Percentiles rank a stretch among this genome's conserved stretches.
Conservation (phyloP, 2,888 invertebrate species). For the Scotopteryx bipunctaria region DNA sequence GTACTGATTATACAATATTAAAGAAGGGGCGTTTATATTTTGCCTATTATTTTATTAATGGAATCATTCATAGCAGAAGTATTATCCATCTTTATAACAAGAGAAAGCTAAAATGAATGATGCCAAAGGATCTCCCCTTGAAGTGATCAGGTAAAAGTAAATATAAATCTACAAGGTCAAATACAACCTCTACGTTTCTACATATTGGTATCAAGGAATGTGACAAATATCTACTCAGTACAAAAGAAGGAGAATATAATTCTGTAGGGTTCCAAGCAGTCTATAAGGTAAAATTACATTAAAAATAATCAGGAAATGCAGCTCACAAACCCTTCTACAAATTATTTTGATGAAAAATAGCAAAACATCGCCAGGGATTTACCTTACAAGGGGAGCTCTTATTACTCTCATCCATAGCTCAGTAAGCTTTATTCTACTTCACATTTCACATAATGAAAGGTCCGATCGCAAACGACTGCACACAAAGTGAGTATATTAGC, state of each 20-base stretch:
- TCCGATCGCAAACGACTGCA: constrained; percentile 69
- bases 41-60: too few species aligned
- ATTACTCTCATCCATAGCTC: constrained; percentile 77
- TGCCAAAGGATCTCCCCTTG: constrained; percentile 42
- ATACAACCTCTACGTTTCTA: constrained; percentile 22
- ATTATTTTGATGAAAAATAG: constrained; percentile 45
- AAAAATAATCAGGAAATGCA: constrained; percentile 36
- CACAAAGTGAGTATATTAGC: constrained; percentile 72
- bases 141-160: constrained; percentile 22
- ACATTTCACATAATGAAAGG: constrained; percentile 71
- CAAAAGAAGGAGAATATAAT: constrained; percentile 13
- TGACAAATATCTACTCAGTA: constrained; percentile 7
- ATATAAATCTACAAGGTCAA: constrained; percentile 26
- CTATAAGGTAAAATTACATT: constrained; percentile 16
- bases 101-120: constrained; percentile 14
- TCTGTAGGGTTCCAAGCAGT: constrained; percentile 22
- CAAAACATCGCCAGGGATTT: constrained; percentile 65
- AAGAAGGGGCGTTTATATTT: too few species aligned
- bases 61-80: constrained; percentile 13
- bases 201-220: constrained; percentile 14
- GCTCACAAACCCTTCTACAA: constrained; percentile 43
- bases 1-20: constrained; percentile 17
- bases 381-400: constrained; percentile 81
- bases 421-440: constrained; percentile 66
- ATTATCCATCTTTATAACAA: constrained; percentile 13